phyloP scores from a whole-genome alignment of 1,140 invertebrate species.

The Stegodyphus mimosarum region DNA sequence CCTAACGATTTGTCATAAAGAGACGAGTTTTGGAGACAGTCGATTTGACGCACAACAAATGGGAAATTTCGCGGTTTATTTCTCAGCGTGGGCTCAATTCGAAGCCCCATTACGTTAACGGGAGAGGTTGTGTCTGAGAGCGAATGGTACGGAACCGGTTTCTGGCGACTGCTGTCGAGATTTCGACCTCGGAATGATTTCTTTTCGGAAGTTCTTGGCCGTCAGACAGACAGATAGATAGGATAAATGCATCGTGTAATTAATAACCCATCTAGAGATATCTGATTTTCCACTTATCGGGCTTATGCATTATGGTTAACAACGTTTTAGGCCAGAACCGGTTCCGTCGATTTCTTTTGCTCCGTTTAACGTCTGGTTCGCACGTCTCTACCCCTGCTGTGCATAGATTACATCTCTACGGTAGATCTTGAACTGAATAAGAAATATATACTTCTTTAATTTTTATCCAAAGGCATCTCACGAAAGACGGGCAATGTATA shows the following conservation, averaged over 20 bases:
- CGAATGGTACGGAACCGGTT: slow-evolving; percentile 2
- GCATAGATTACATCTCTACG: no score
- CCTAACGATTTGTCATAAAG: no score
- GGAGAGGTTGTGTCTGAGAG: neutral
- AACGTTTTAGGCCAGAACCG: neutral
- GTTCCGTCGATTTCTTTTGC: neutral
- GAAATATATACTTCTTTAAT: no score
- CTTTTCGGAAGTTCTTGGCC: slow-evolving; percentile 16
- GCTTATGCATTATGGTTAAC: slow-evolving; percentile 21
- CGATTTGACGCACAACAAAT: neutral
- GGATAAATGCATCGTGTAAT: slow-evolving; percentile 46
- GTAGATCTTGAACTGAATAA: no score
- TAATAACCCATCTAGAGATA: slow-evolving; percentile 38
- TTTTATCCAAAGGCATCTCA: no score
- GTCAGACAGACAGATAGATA: neutral
- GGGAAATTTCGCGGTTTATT: slow-evolving; percentile 46
- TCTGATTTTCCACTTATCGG: slow-evolving; percentile 32
- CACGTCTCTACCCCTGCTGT: no score
- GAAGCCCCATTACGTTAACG: neutral
- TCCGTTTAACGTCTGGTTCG: no score
- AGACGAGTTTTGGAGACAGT: no score
- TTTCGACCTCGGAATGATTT: slow-evolving; percentile 32
- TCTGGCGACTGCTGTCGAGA: slow-evolving; percentile 12
- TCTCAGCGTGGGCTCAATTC: neutral
- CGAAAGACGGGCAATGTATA: no score